Percentiles rank a stretch among this genome's conserved stretches.
Evolutionary conservation across 2,113 vertebrate genomes (phyloP).

Genomic region (Oreochromis aureus): DNA sequence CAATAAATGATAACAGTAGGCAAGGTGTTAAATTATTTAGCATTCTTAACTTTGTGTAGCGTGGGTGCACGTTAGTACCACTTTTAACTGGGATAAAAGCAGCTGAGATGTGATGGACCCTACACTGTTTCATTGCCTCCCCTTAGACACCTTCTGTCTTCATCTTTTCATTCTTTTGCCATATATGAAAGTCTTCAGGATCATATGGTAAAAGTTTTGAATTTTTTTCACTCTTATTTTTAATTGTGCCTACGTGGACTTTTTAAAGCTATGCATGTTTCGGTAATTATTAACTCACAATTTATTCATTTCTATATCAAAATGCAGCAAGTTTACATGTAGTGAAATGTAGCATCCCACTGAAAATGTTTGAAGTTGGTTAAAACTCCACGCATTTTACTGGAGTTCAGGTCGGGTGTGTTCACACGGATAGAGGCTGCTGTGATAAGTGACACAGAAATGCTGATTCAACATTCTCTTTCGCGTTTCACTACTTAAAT

Average conservation of each 20-base stretch:
- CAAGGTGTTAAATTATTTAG: conserved; percentile 41
- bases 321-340: background rate
- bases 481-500: background rate
- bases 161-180: background rate
- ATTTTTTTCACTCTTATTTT: background rate
- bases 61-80: background rate
- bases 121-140: background rate
- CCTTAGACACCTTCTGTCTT: background rate
- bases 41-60: conserved; percentile 1
- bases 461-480: background rate
- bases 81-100: conserved; percentile 19
- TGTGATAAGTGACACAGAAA: background rate
- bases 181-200: background rate
- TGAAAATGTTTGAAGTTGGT: background rate
- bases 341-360: background rate
- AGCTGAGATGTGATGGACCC: background rate
- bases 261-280: background rate
- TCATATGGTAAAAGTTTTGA: background rate
- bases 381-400: background rate
- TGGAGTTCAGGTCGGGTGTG: background rate
- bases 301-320: background rate
- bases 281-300: background rate
- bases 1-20: conserved; percentile 40
- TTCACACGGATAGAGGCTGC: background rate
- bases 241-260: background rate